These are phyloP conservation scores for Chymomyza fuscimana DNA, from an alignment of 2,888 invertebrate species.

Conservation along the genomic window DNA sequence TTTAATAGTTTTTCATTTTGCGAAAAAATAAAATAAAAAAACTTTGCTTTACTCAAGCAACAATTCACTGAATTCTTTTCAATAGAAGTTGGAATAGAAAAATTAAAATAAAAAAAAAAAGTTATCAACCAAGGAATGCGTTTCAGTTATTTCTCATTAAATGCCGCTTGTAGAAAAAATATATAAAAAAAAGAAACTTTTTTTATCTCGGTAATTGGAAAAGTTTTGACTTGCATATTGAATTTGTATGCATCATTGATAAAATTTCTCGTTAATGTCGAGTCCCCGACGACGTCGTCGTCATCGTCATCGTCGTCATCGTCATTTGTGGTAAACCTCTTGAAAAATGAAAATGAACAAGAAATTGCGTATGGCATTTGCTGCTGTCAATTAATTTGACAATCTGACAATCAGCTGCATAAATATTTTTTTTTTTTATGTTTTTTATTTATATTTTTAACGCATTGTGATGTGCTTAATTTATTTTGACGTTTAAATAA, in stretches of 20 bases:
- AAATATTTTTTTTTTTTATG: background rate
- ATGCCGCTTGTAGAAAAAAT: background rate
- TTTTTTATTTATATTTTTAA: background rate
- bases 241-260: constrained; percentile 43
- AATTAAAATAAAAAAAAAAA: background rate
- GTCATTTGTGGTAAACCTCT: background rate
- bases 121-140: background rate
- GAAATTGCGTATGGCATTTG: constrained; percentile 25
- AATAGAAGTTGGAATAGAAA: background rate
- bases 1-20: background rate
- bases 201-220: constrained; percentile 48
- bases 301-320: background rate
- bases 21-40: background rate
- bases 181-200: background rate
- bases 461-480: background rate
- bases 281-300: too few relatives aligned
- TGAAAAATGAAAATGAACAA: constrained; percentile 7
- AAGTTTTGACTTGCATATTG: constrained; percentile 51
- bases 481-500: background rate
- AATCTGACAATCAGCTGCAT: constrained; percentile 8
- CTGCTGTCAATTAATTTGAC: constrained; percentile 35
- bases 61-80: background rate
- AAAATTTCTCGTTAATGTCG: constrained; percentile 34
- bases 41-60: background rate
- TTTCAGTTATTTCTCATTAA: background rate